Conservation (phyloP, 2,797 vertebrate genomes). For the Tauraco hartlaubi region DNA sequence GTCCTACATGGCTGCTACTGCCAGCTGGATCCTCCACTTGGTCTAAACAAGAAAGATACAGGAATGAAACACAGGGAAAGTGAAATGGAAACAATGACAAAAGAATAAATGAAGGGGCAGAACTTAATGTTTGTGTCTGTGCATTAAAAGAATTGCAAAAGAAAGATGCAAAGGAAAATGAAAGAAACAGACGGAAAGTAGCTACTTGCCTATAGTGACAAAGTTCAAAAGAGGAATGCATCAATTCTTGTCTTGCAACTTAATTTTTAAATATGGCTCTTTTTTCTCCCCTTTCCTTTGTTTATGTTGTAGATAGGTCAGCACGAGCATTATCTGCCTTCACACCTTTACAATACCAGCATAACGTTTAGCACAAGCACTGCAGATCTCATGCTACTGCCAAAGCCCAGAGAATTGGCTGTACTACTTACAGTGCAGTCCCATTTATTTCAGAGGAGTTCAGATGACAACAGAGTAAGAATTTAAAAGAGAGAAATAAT, state of each 20-base stretch:
- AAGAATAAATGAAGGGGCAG: constrained; percentile 68
- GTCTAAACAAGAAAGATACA: constrained; percentile 83
- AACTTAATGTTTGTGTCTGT: background rate
- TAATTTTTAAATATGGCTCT: background rate
- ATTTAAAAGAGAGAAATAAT: background rate
- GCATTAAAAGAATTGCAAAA: constrained; percentile 37
- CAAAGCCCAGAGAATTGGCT: background rate
- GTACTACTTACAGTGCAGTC: background rate
- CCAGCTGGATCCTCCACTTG: constrained; percentile 81
- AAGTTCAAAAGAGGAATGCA: background rate
- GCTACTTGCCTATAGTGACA: background rate
- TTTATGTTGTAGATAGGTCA: background rate
- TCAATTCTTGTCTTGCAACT: background rate
- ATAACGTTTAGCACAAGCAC: background rate
- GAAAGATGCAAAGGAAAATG: constrained; percentile 40
- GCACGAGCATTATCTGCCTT: background rate
- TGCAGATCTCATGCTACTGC: background rate
- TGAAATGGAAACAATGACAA: constrained; percentile 76
- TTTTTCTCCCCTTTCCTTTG: background rate
- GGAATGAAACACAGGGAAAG: constrained; percentile 82
- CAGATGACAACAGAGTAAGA: background rate
- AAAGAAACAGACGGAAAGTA: constrained; percentile 51
- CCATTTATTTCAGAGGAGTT: background rate
- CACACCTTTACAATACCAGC: background rate
- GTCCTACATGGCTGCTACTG: constrained; percentile 81